Percentiles rank a stretch among this genome's conserved stretches.
Evolutionary conservation across 1,140 invertebrate genomes (phyloP).

Genomic region (Platyscapa corneri): DNA sequence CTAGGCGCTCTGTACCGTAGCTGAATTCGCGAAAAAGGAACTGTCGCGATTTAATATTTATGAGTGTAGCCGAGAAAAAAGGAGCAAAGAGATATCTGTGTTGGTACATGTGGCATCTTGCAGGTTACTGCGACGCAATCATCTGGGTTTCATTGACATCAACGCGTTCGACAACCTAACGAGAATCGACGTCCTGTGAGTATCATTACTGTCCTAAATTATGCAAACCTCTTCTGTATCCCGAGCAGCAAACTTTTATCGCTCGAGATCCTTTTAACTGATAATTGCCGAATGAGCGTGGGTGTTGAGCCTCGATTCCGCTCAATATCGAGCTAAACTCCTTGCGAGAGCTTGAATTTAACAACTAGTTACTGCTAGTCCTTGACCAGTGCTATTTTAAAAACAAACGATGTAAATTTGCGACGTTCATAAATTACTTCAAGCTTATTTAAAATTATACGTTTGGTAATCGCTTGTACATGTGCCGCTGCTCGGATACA

Average conservation of each 20-base stretch:
- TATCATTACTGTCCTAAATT: background rate
- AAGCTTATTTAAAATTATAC: too few relatives aligned
- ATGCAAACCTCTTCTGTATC: background rate
- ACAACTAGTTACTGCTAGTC: too few relatives aligned
- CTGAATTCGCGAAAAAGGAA: background rate
- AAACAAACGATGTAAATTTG: too few relatives aligned
- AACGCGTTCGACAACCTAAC: slow-evolving; percentile 80
- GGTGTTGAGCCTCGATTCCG: too few relatives aligned
- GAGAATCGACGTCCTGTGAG: slow-evolving; percentile 82
- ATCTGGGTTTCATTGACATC: slow-evolving; percentile 78
- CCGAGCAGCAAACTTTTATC: background rate
- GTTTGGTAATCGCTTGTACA: too few relatives aligned
- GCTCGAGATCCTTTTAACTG: background rate
- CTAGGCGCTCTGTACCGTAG: background rate
- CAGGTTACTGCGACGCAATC: slow-evolving; percentile 82
- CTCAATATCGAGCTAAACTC: too few relatives aligned
- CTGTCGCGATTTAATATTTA: slow-evolving; percentile 24
- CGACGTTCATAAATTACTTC: too few relatives aligned
- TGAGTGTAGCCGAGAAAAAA: background rate
- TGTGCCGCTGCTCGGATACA: too few relatives aligned
- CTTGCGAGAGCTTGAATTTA: too few relatives aligned
- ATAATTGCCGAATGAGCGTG: too few relatives aligned
- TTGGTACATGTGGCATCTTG: slow-evolving; percentile 53
- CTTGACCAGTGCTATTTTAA: too few relatives aligned
- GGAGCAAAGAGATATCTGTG: background rate